These are phyloP conservation scores for Pinna nobilis DNA, from an alignment of 1,140 invertebrate genomes.

Conservation along the genomic window DNA sequence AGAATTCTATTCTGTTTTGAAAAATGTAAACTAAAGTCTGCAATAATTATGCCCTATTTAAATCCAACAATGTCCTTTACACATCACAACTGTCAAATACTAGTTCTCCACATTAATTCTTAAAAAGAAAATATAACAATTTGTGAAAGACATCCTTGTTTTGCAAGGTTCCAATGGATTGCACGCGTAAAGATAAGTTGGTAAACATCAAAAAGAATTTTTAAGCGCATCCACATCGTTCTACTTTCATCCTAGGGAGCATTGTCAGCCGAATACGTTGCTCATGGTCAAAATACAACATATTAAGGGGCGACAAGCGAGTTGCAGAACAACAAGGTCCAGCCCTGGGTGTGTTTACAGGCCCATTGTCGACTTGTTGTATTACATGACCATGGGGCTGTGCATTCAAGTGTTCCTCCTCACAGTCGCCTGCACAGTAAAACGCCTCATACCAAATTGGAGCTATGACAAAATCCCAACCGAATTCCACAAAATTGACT, in stretches of 20 bases:
- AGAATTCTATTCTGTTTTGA: no score
- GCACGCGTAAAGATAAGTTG: no score
- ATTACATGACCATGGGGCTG: slow-evolving; percentile 9
- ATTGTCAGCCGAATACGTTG: slow-evolving; percentile 29
- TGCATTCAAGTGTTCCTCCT: slow-evolving; percentile 21
- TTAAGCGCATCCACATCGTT: slow-evolving; percentile 37
- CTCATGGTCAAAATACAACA: slow-evolving; percentile 41
- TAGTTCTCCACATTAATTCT: no score
- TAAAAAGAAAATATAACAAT: no score
- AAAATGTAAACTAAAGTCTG: no score
- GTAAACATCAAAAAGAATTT: no score
- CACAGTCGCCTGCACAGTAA: slow-evolving; percentile 41
- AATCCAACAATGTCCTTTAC: no score
- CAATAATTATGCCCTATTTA: no score
- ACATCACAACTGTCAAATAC: no score
- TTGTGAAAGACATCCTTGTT: no score
- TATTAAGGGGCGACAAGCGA: slow-evolving; percentile 25
- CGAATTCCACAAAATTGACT: slow-evolving; percentile 41
- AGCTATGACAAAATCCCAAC: slow-evolving; percentile 45
- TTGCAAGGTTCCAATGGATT: no score
- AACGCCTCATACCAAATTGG: slow-evolving; percentile 34
- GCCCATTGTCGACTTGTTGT: slow-evolving; percentile 2
- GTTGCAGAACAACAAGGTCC: slow-evolving; percentile 41
- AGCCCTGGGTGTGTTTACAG: background rate
- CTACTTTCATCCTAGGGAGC: slow-evolving; percentile 42